Percentiles rank a stretch among this genome's conserved stretches.
phyloP scores from a whole-genome alignment of 2,797 vertebrate species.

The Tenualosa ilisha region DNA sequence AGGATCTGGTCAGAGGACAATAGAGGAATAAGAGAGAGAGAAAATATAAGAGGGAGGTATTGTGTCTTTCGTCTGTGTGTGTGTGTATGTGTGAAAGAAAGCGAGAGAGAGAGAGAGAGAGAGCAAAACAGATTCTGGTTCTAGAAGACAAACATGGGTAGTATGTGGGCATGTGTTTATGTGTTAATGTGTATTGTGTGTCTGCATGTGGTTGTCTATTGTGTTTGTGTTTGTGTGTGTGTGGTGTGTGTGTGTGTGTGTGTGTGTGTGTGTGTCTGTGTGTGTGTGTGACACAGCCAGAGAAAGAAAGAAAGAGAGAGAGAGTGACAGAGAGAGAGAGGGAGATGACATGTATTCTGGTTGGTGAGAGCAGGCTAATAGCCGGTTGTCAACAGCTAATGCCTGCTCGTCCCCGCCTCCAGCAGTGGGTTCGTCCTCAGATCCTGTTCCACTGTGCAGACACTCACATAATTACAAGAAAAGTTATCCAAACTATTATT shows the following conservation, averaged over 20 bases:
- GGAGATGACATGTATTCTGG: conserved; percentile 43
- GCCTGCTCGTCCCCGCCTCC: conserved; percentile 28
- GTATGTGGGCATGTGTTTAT: too few relatives aligned
- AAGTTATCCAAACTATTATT: conserved; percentile 52
- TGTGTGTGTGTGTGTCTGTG: background rate
- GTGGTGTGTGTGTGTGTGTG: background rate
- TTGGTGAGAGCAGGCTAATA: conserved; percentile 45
- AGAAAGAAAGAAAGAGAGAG: conserved; percentile 23
- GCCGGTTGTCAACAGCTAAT: conserved; percentile 48
- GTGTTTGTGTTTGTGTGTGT: background rate
- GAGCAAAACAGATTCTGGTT: background rate
- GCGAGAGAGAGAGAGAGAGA: conserved; percentile 18
- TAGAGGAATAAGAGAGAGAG: background rate
- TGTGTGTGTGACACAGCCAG: conserved; percentile 2
- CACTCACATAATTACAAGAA: conserved; percentile 50
- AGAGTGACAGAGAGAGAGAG: conserved; percentile 19
- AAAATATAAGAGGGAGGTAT: background rate
- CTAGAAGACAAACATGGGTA: background rate
- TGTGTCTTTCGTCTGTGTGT: background rate
- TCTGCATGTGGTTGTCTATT: background rate
- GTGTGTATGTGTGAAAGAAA: background rate
- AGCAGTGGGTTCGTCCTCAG: conserved; percentile 42
- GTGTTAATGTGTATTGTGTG: background rate
- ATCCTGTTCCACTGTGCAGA: conserved; percentile 30
- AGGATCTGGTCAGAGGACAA: background rate